A percentile compares a stretch with the other conserved stretches of the same genome.
These are phyloP conservation scores for Agonopterix arenella DNA, from an alignment of 2,888 invertebrate genomes.

Conservation along the genomic window DNA sequence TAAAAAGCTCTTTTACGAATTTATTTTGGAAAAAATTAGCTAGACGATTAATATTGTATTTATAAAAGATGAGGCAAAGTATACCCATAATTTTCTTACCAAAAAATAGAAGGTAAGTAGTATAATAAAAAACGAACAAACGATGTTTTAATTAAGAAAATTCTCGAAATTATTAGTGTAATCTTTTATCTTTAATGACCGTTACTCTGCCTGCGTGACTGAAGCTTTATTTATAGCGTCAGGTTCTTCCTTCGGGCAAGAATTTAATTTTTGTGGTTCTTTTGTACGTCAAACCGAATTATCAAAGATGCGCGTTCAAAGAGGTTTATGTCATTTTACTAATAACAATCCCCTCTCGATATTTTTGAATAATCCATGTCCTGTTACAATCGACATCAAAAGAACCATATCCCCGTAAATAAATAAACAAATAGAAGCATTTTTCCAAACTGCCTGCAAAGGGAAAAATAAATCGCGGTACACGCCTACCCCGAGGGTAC, in stretches of 20 bases:
- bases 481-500: slow-evolving; percentile 56
- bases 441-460: slow-evolving; percentile 57
- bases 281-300: slow-evolving; percentile 1
- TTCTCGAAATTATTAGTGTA: slow-evolving; percentile 1
- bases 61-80: too few species aligned
- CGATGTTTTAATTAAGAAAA: slow-evolving; percentile 4
- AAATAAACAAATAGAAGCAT: slow-evolving; percentile 64
- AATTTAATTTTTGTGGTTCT: not conserved
- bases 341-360: slow-evolving; percentile 33
- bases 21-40: too few species aligned
- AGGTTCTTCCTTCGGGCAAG: slow-evolving; percentile 2
- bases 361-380: slow-evolving; percentile 49
- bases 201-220: slow-evolving; percentile 4
- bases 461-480: slow-evolving; percentile 64
- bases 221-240: slow-evolving; percentile 4
- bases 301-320: slow-evolving; percentile 10
- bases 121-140: too few species aligned
- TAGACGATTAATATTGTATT: too few species aligned
- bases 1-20: too few species aligned
- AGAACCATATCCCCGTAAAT: slow-evolving; percentile 63
- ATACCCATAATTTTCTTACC: too few species aligned
- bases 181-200: slow-evolving; percentile 1
- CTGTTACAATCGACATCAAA: slow-evolving; percentile 65
- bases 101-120: too few species aligned
- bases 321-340: slow-evolving; percentile 4